Conservation (phyloP, 2,888 invertebrate species). For the Xanthorhoe designata region DNA sequence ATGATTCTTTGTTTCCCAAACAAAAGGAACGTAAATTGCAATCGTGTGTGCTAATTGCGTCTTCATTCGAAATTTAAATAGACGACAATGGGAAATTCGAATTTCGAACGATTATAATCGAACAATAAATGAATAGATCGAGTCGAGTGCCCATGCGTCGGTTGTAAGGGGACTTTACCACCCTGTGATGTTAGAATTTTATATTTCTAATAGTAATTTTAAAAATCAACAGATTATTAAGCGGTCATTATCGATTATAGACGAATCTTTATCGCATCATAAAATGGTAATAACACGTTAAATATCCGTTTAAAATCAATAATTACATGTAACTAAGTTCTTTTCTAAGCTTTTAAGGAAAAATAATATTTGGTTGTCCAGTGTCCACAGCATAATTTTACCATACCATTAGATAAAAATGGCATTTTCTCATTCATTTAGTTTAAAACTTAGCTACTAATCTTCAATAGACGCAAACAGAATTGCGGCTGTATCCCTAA, state of each 20-base stretch:
- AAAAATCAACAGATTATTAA: background rate
- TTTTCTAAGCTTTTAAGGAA: no score
- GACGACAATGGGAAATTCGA: slow-evolving; percentile 65
- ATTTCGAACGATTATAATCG: slow-evolving; percentile 68
- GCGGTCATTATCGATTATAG: background rate
- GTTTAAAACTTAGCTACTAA: no score
- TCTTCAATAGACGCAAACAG: no score
- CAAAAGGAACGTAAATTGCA: slow-evolving; percentile 41
- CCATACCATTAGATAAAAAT: no score
- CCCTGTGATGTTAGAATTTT: slow-evolving; percentile 20
- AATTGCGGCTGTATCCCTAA: no score
- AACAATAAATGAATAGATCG: slow-evolving; percentile 68
- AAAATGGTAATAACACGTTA: background rate
- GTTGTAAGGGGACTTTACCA: slow-evolving; percentile 51
- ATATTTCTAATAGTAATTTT: slow-evolving; percentile 1
- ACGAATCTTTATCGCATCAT: background rate
- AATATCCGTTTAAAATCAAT: background rate
- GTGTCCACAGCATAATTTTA: no score
- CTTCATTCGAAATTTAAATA: slow-evolving; percentile 57
- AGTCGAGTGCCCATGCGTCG: slow-evolving; percentile 69
- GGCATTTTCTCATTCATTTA: no score
- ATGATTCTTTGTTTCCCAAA: slow-evolving; percentile 29
- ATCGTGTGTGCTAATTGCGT: slow-evolving; percentile 61
- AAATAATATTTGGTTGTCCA: no score
- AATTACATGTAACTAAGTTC: background rate